A percentile compares a stretch with the other conserved stretches of the same genome.
Evolutionary conservation across 2,113 vertebrate species (phyloP).

Genomic region (Trochalopteron elliotii): DNA sequence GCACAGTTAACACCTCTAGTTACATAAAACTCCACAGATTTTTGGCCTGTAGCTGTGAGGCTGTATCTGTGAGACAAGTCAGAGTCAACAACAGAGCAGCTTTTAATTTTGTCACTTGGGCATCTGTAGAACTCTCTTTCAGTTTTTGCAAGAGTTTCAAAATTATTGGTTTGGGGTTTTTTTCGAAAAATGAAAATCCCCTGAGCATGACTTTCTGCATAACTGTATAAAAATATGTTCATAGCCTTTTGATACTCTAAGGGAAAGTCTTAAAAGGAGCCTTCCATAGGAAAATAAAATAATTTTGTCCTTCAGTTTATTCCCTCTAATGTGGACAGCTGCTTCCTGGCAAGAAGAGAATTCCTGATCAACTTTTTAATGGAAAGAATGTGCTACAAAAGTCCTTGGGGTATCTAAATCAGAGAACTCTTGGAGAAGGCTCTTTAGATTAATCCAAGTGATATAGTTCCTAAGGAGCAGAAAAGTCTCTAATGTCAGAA

Average conservation of each 20-base stretch:
- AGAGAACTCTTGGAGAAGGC: not conserved
- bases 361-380: not conserved
- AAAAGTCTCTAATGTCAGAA: not conserved
- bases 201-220: not conserved
- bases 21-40: not conserved
- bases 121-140: not conserved
- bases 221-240: not conserved
- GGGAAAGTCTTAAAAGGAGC: not conserved
- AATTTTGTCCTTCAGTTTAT: not conserved
- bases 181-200: not conserved
- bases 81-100: not conserved
- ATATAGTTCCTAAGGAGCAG: not conserved
- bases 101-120: not conserved
- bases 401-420: not conserved
- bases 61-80: not conserved
- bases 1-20: not conserved
- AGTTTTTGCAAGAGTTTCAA: not conserved
- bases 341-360: not conserved
- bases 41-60: rapidly evolving
- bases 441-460: not conserved
- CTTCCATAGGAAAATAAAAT: not conserved
- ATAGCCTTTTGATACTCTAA: not conserved
- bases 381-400: not conserved
- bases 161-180: not conserved
- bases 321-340: not conserved